Conservation (phyloP, 2,797 vertebrate genomes). For the Acrocephalus scirpaceus region DNA sequence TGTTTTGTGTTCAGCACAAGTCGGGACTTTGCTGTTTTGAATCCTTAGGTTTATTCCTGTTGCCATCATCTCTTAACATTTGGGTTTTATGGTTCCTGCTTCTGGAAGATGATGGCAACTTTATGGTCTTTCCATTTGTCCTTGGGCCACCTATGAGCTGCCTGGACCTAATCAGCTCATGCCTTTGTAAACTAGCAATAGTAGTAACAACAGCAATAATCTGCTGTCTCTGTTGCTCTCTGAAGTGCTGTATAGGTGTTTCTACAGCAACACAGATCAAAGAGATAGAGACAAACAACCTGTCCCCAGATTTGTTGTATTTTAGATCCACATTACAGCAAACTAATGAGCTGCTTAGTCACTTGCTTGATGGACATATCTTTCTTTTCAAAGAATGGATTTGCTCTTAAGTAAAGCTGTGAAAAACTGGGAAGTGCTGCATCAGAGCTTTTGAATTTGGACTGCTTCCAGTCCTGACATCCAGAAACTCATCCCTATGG, state of each 20-base stretch:
- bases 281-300: not conserved
- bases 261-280: not conserved
- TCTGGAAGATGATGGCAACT: not conserved
- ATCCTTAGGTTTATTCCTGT: not conserved
- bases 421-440: not conserved
- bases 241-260: not conserved
- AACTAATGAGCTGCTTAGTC: not conserved
- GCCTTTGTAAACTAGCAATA: not conserved
- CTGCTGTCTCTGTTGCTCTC: not conserved
- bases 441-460: not conserved
- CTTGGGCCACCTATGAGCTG: not conserved
- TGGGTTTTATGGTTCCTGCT: not conserved
- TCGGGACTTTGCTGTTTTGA: not conserved
- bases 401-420: not conserved
- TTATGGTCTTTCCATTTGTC: not conserved
- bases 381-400: slow-evolving; percentile 42
- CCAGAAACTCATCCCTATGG: slow-evolving; percentile 18
- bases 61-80: not conserved
- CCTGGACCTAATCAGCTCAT: not conserved
- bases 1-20: not conserved
- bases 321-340: not conserved
- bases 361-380: not conserved
- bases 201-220: not conserved
- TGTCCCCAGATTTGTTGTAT: not conserved
- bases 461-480: not conserved